Conservation (phyloP, 23 tunicate genomes). For the Styela clava region DNA sequence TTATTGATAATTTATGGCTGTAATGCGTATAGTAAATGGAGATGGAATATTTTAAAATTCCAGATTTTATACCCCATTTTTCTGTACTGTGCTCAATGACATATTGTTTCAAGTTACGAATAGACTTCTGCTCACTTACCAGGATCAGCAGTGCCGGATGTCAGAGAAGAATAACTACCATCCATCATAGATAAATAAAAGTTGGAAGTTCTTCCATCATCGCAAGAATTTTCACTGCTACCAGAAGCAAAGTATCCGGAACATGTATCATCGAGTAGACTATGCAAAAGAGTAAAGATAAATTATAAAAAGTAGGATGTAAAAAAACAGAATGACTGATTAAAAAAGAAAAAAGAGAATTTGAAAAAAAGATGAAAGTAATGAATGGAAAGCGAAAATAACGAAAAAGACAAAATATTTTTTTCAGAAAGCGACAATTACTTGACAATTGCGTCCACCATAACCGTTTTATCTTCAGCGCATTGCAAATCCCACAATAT, state of each 20-base stretch:
- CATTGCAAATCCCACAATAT: slow-evolving; percentile 23
- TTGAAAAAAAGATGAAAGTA: neutral
- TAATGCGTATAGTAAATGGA: too few relatives aligned
- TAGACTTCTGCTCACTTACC: neutral
- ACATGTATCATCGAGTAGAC: neutral
- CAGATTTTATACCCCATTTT: too few relatives aligned
- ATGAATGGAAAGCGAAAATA: too few relatives aligned
- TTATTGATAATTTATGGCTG: too few relatives aligned
- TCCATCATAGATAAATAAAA: neutral
- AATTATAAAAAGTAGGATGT: too few relatives aligned
- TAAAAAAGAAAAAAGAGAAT: slow-evolving; percentile 12
- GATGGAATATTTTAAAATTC: too few relatives aligned
- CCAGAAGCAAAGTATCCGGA: neutral
- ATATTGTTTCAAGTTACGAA: too few relatives aligned
- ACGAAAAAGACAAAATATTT: too few relatives aligned
- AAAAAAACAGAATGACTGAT: too few relatives aligned
- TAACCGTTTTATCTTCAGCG: neutral
- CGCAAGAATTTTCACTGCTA: neutral
- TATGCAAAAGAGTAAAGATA: too few relatives aligned
- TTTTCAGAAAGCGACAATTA: too few relatives aligned
- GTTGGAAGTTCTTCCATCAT: neutral
- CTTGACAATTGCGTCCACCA: slow-evolving; percentile 52
- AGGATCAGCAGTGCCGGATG: neutral
- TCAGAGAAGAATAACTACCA: neutral
- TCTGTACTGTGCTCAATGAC: too few relatives aligned